Evolutionary conservation across 2,797 vertebrate genomes (phyloP), one percentile per base, ranked within the genome.

Genomic region (Sebastes taczanowskii): DNA sequence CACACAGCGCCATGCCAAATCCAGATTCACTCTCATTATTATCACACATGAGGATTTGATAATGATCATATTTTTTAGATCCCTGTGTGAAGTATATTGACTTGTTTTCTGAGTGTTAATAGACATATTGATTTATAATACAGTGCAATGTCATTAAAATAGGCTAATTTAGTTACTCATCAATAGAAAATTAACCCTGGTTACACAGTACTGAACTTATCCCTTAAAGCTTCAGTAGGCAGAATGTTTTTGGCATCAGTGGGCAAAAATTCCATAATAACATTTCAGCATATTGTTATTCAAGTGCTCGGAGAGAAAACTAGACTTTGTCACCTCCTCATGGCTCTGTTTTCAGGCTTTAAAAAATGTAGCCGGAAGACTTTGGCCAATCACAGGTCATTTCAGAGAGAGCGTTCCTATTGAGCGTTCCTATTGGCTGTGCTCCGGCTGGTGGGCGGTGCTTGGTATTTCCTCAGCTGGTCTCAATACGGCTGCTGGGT

Each of bases 21-120:
- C 59, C 78, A 64, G 18, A 74, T 77, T 63, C n/a, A 22, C 58
- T 53, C 66, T 83, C 71, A 62, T 82, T 72, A 85, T 84, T n/a
- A 67, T 42, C 79, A 78, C 65, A 59, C 78, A 34, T 49, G 49
- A 78, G 64, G 67, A 55, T 74, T 71, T 68, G 29, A 76, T 79
- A 60, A 74, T 29, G 55, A 73, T 53, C 29, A 80, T 75, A 74
- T 84, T 89, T 78, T 69, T 82, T 70, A 61, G 59, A 82, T 63
- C 32, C 14, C 65, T 30, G 30, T 30, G 30, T 64, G 23, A 86
- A 81, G 75, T 67, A 38, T 60, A 74, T 77, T 75, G 64, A 81
- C 20, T 71, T 64, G 16, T 76, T 75, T 68, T 74, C 49, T 7
- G 34, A 77, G 22, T 73, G 60, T 0, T 52, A 66, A 52, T 10